Evolutionary conservation across 1,140 invertebrate species (phyloP).

Genomic region (Drosophila persimilis): DNA sequence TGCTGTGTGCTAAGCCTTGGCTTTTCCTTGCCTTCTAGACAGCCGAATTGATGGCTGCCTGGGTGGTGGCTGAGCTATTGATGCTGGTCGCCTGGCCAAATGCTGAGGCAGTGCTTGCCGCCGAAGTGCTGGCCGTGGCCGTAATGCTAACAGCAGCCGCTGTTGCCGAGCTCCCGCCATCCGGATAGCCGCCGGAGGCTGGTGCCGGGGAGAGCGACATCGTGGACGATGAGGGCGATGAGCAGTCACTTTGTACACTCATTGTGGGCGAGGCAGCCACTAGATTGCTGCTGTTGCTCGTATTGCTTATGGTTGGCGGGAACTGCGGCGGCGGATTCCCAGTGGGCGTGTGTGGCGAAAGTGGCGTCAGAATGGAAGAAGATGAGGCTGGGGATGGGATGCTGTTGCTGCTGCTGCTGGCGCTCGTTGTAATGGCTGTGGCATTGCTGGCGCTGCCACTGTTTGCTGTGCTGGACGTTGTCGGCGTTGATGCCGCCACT

Average conservation of each 20-base stretch:
- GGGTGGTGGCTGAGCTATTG: conserved; percentile 50
- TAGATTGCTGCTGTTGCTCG: conserved; percentile 66
- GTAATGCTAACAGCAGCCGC: conserved; percentile 72
- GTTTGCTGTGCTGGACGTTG: conserved; percentile 21
- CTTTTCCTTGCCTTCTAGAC: conserved; percentile 47
- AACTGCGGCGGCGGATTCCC: conserved; percentile 70
- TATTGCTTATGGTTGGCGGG: conserved; percentile 68
- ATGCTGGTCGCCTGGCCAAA: conserved; percentile 68
- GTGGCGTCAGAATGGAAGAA: conserved; percentile 58
- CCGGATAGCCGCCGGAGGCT: conserved; percentile 67
- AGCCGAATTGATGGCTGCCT: conserved; percentile 77
- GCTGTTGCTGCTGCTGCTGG: conserved; percentile 48
- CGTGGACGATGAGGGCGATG: conserved; percentile 75
- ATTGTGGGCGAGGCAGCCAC: conserved; percentile 76
- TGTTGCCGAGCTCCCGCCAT: conserved; percentile 62
- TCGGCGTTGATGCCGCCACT: conserved; percentile 26
- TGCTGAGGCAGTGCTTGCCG: conserved; percentile 49
- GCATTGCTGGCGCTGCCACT: conserved; percentile 20
- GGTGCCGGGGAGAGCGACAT: conserved; percentile 77
- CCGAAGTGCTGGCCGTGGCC: conserved; percentile 66
- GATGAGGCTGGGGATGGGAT: conserved; percentile 44
- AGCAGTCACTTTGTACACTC: conserved; percentile 79
- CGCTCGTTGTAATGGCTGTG: conserved; percentile 44
- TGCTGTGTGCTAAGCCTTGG: neutral
- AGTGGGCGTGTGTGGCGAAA: conserved; percentile 77